Evolutionary conservation across 2,113 vertebrate species (phyloP), one percentile per base, ranked within the genome.

Genomic region (Odontesthes bonariensis): DNA sequence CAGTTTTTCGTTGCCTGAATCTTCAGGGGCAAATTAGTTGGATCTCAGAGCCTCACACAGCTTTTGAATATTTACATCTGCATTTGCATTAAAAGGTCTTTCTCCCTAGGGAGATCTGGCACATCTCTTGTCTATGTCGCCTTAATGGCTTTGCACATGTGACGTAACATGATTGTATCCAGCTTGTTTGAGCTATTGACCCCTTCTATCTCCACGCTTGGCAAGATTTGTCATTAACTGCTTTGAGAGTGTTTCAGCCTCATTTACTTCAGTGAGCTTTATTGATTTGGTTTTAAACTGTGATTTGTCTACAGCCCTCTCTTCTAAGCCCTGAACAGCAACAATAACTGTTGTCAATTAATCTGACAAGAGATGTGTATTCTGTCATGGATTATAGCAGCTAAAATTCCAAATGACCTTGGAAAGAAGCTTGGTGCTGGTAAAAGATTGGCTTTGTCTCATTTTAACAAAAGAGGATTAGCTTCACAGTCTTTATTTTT

Each of bases 281-380:
- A 93, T 92, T 81, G 92, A 93, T 93, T 89, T 71, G 69, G 78
- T 81, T 89, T 91, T 90, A 90, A 93, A 92, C 81, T 85, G 88
- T 57, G 85, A 91, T 93, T 90, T 91, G 88, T 91, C 89, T 84
- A 71, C 54, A 86, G 81, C 84, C 74, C 79, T 86, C 89, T 82
- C 65, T 69, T 38, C 80, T 87, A 77, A 86, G 64, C 79, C 67
- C 68, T 17, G 70, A 86, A 89, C 83, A 88, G 79, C 84, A 82
- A 80, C 81, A 85, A 88, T 87, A 88, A 65, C 81, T 72, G 81
- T 83, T 90, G 90, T 88, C 85, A 87, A 89, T 90, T 86, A 85
- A 91, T 89, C 85, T 74, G 82, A 89, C 66, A 44, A 62, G 60
- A 87, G 86, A 82, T 64, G 86, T 75, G 77, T 69, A 74, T 86